A percentile compares a stretch with the other conserved stretches of the same genome.
These are phyloP conservation scores for Numida meleagris DNA, from an alignment of 2,113 vertebrate genomes.

Conservation along the genomic window DNA sequence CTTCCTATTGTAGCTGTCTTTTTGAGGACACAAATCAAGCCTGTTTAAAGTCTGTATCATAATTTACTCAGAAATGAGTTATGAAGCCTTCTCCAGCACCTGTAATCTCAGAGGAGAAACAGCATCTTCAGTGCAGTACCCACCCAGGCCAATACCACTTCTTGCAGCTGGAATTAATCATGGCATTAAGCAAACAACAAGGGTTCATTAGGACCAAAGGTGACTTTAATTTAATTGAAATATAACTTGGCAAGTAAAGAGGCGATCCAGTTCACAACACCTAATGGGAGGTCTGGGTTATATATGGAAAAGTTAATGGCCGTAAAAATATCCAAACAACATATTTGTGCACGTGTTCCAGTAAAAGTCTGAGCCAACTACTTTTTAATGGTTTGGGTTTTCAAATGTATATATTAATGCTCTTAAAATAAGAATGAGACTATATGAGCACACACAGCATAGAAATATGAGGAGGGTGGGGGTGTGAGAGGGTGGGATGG, in stretches of 20 bases:
- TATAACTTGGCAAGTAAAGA: constrained; percentile 73
- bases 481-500: not conserved
- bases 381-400: constrained; percentile 52
- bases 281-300: constrained; percentile 74
- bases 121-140: constrained; percentile 45
- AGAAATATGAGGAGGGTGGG: not conserved
- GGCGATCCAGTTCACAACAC: constrained; percentile 66
- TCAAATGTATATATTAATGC: constrained; percentile 45
- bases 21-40: not conserved
- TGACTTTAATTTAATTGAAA: constrained; percentile 77
- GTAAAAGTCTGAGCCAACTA: constrained; percentile 56
- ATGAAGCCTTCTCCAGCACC: constrained; percentile 15
- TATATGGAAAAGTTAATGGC: constrained; percentile 73
- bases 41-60: constrained; percentile 15
- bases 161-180: constrained; percentile 73
- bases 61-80: constrained; percentile 23
- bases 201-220: constrained; percentile 75
- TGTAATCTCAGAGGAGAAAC: constrained; percentile 42
- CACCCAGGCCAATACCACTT: constrained; percentile 43
- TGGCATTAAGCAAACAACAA: constrained; percentile 72
- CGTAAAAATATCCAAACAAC: constrained; percentile 72
- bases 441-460: not conserved
- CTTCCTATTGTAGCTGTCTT: not conserved
- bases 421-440: constrained; percentile 52
- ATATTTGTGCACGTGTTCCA: constrained; percentile 70